phyloP scores from a whole-genome alignment of 2,888 invertebrate species.

The Strigamia transsilvanica region DNA sequence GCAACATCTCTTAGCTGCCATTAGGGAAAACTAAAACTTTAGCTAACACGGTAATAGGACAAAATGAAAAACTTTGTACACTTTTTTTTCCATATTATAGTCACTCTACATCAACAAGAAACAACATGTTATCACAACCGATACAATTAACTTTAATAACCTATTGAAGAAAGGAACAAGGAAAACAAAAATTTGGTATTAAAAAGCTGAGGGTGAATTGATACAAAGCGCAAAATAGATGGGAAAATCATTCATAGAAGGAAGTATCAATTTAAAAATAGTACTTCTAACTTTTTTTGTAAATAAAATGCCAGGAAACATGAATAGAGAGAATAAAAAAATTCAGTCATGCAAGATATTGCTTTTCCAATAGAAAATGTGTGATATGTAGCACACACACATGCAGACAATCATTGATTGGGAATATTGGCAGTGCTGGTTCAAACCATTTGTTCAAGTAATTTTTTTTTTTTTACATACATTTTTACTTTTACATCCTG shows the following conservation, averaged over 20 bases:
- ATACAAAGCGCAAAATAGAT: neutral
- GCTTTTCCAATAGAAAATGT: constrained; percentile 39
- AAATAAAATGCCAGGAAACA: constrained; percentile 29
- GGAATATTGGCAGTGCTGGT: constrained; percentile 30
- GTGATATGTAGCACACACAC: constrained; percentile 39
- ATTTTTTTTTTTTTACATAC: neutral
- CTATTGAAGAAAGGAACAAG: neutral
- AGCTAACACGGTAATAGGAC: neutral
- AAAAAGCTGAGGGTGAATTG: neutral
- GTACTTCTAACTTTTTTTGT: neutral
- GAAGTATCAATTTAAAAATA: constrained; percentile 24
- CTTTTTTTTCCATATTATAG: neutral
- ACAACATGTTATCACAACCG: neutral
- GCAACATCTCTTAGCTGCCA: constrained; percentile 10
- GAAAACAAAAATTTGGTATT: neutral
- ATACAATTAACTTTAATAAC: neutral
- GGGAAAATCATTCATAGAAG: neutral
- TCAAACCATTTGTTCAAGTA: neutral
- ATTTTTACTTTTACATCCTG: neutral
- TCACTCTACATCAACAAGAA: neutral
- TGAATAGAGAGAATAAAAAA: constrained; percentile 8
- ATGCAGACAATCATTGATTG: constrained; percentile 40
- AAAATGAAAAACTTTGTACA: neutral
- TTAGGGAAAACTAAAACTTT: constrained; percentile 11
- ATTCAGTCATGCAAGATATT: constrained; percentile 42